phyloP scores from a whole-genome alignment of 2,113 vertebrate genomes.

The Microcebus murinus region DNA sequence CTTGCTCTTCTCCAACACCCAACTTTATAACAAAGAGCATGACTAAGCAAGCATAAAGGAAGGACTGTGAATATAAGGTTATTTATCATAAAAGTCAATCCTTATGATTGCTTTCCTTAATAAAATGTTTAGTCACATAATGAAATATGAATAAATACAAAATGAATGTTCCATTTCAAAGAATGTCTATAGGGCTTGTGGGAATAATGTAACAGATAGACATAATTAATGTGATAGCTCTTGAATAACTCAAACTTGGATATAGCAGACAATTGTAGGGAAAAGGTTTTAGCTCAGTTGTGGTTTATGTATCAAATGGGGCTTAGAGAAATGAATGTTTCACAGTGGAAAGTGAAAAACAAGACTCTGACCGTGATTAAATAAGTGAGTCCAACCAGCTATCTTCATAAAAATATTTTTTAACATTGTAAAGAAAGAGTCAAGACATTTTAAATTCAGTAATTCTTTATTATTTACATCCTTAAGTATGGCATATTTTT shows the following conservation, averaged over 20 bases:
- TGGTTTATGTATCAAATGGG: conserved; percentile 40
- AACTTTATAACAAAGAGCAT: conserved; percentile 16
- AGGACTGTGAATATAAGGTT: conserved; percentile 31
- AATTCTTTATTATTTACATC: background rate
- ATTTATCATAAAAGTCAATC: conserved; percentile 56
- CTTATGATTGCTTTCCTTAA: conserved; percentile 55
- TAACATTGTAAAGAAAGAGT: background rate
- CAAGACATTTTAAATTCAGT: background rate
- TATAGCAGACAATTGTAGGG: conserved; percentile 9
- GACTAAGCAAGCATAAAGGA: conserved; percentile 32
- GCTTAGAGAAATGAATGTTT: conserved; percentile 2
- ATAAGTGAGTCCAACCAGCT: background rate
- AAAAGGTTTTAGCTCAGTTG: background rate
- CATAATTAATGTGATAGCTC: conserved; percentile 52
- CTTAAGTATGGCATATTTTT: background rate
- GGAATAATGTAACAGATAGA: conserved; percentile 56
- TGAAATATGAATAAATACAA: conserved; percentile 58
- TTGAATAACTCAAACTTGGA: conserved; percentile 49
- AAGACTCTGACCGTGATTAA: background rate
- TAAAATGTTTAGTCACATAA: conserved; percentile 23
- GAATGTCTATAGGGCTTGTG: conserved; percentile 13
- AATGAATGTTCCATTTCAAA: conserved; percentile 57
- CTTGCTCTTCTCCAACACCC: background rate
- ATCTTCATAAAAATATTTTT: background rate
- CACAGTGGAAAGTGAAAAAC: background rate